Conservation (phyloP, 2,797 vertebrate genomes). For the Bovichtus diacanthus region DNA sequence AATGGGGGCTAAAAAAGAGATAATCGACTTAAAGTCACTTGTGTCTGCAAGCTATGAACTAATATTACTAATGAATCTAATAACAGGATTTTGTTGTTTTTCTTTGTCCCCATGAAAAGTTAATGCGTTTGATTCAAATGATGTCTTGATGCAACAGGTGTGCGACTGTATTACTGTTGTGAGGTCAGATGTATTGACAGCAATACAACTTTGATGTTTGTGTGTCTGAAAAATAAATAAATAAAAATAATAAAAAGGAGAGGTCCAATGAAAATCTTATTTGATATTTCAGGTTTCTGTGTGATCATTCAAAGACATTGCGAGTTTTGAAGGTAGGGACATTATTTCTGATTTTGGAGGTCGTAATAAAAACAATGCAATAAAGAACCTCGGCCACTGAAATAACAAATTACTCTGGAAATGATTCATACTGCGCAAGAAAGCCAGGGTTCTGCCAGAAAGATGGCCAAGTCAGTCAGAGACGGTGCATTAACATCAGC, state of each 20-base stretch:
- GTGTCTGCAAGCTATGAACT: neutral
- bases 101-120: neutral
- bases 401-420: neutral
- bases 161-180: neutral
- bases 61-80: neutral
- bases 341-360: neutral
- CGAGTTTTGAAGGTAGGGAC: neutral
- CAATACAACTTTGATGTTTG: neutral
- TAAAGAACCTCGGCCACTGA: neutral
- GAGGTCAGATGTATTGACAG: conserved; percentile 10
- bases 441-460: neutral
- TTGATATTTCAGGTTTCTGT: neutral
- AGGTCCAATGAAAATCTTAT: neutral
- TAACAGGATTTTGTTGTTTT: neutral
- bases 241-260: neutral
- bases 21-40: neutral
- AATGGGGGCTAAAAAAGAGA: neutral
- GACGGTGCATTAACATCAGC: neutral
- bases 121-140: too few relatives aligned
- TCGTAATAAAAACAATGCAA: neutral
- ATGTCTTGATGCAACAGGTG: conserved; percentile 18
- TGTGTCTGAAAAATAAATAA: neutral
- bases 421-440: neutral
- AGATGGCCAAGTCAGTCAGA: neutral
- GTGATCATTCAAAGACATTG: neutral